Evolutionary conservation across 2,797 vertebrate species (phyloP).

Genomic region (Hydrophis major): DNA sequence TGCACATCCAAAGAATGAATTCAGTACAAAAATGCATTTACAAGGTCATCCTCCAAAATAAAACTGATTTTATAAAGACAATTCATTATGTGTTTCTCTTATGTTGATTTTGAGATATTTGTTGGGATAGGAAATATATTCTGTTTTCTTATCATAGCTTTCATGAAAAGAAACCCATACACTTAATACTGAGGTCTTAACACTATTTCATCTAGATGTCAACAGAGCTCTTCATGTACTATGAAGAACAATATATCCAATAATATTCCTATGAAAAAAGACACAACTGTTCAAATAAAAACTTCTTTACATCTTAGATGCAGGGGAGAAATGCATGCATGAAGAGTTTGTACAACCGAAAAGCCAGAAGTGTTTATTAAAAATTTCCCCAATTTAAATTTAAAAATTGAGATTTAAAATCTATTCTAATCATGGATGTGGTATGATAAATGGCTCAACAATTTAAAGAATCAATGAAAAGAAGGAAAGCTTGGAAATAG

Average conservation of each 20-base stretch:
- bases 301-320: neutral
- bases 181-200: slow-evolving; percentile 14
- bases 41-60: slow-evolving; percentile 45
- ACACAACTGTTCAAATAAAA: neutral
- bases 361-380: slow-evolving; percentile 7
- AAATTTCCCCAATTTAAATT: neutral
- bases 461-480: neutral
- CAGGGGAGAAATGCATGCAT: neutral
- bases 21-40: slow-evolving; percentile 46
- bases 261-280: neutral
- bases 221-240: slow-evolving; percentile 18
- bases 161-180: neutral
- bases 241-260: slow-evolving; percentile 7
- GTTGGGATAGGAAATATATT: neutral
- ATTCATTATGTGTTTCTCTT: slow-evolving; percentile 4
- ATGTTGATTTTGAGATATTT: slow-evolving; percentile 26
- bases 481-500: neutral
- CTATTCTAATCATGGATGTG: neutral
- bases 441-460: slow-evolving; percentile 3
- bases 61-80: slow-evolving; percentile 51
- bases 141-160: slow-evolving; percentile 30
- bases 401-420: neutral
- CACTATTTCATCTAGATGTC: slow-evolving; percentile 14
- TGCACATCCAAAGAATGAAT: slow-evolving; percentile 47
- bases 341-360: neutral